Percentiles rank a stretch among this genome's conserved stretches.
These are phyloP conservation scores for Hypotaenidia philippensis DNA, from an alignment of 2,797 vertebrate genomes.

Conservation along the genomic window DNA sequence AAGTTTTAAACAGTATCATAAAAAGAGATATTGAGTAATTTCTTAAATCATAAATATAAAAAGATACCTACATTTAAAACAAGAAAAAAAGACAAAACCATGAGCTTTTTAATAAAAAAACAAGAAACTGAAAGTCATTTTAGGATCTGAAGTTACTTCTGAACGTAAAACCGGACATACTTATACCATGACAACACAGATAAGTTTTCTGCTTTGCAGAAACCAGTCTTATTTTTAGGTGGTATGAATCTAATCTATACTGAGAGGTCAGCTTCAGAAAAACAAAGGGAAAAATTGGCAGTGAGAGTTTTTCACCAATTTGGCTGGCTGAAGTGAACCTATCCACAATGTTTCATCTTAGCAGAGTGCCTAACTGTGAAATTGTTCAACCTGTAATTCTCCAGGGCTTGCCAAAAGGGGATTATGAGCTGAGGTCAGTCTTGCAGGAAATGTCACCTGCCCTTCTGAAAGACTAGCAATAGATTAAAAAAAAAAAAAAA, in stretches of 20 bases:
- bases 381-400: constrained; percentile 58
- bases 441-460: constrained; percentile 70
- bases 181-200: constrained; percentile 55
- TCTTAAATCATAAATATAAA: background rate
- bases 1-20: background rate
- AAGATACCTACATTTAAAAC: background rate
- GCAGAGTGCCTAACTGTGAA: constrained; percentile 30
- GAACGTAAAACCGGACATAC: constrained; percentile 56
- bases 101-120: background rate
- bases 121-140: background rate
- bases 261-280: constrained; percentile 59
- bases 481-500: constrained; percentile 47
- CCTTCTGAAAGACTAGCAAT: constrained; percentile 60
- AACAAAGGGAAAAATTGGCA: constrained; percentile 60
- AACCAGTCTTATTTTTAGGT: constrained; percentile 70
- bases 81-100: background rate
- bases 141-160: constrained; percentile 8
- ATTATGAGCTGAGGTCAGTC: constrained; percentile 50
- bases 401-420: constrained; percentile 48
- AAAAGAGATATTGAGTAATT: background rate
- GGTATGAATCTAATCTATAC: constrained; percentile 56
- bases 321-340: constrained; percentile 48
- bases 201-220: constrained; percentile 67
- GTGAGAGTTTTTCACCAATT: constrained; percentile 21
- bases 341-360: constrained; percentile 27